Percentiles rank a stretch among this genome's conserved stretches.
Conservation (phyloP, 64 coral and sea anemone species). For the Porites lutea region DNA sequence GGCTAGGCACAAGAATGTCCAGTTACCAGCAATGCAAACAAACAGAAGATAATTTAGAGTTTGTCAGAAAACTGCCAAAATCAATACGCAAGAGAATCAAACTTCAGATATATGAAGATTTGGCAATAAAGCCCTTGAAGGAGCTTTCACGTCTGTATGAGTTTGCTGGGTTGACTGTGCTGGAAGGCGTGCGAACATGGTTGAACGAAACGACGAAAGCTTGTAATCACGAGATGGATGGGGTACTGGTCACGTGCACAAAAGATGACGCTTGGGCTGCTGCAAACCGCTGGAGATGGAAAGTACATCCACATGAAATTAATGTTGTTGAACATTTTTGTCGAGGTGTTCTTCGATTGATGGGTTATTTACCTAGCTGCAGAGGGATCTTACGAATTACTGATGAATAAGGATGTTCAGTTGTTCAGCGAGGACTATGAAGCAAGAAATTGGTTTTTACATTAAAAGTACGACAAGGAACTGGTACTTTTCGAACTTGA, state of each 20-base stretch:
- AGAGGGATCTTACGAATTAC: constrained; percentile 3
- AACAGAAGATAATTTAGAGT: constrained; percentile 34
- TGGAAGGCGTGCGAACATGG: constrained; percentile 13
- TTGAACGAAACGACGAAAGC: constrained; percentile 15
- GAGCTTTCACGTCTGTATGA: constrained; percentile 16
- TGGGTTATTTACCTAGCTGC: constrained; percentile 35
- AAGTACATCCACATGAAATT: constrained; percentile 46
- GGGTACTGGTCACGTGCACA: not conserved
- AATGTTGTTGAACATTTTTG: constrained; percentile 33
- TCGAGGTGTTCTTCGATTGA: not conserved
- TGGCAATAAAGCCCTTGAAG: constrained; percentile 9
- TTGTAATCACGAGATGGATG: not conserved
- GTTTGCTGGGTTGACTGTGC: constrained; percentile 34
- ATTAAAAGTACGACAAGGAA: not conserved
- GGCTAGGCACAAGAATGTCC: not conserved
- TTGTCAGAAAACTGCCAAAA: constrained; percentile 12
- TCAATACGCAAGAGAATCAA: not conserved
- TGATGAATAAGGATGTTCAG: not conserved
- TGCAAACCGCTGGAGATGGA: constrained; percentile 48
- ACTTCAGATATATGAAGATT: constrained; percentile 26
- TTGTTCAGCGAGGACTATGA: constrained; percentile 30
- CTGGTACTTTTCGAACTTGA: too few species aligned
- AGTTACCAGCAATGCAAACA: constrained; percentile 44
- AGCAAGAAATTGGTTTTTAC: constrained; percentile 14
- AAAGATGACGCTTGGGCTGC: constrained; percentile 23